Evolutionary conservation across 2,888 invertebrate species (phyloP).

Genomic region (Bibio marci): DNA sequence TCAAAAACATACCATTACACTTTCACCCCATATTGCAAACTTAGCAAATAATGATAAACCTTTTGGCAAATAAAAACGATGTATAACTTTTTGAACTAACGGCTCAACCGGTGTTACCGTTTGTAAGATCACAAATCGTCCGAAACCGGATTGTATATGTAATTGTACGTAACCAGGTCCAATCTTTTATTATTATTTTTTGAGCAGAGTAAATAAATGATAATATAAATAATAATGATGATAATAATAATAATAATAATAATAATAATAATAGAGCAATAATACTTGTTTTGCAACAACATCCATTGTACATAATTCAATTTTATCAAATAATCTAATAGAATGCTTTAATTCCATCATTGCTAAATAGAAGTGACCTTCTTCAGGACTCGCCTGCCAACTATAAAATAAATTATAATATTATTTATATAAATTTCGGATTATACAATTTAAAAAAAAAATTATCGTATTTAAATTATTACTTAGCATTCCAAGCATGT

Average conservation of each 20-base stretch:
- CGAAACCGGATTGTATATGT: slow-evolving; percentile 38
- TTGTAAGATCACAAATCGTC: slow-evolving; percentile 48
- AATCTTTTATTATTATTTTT: slow-evolving; percentile 25
- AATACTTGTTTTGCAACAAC: slow-evolving; percentile 49
- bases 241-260: not conserved
- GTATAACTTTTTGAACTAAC: slow-evolving; percentile 54
- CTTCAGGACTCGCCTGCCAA: slow-evolving; percentile 32
- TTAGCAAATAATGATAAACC: slow-evolving; percentile 44
- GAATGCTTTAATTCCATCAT: slow-evolving; percentile 43
- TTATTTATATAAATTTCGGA: slow-evolving; percentile 2
- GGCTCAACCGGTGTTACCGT: slow-evolving; percentile 66
- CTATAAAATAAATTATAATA: slow-evolving; percentile 11
- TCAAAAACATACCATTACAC: slow-evolving; percentile 37
- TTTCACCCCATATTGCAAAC: slow-evolving; percentile 49
- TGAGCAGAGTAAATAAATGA: not conserved
- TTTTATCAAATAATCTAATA: slow-evolving; percentile 39
- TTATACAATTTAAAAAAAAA: not conserved
- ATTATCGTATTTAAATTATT: slow-evolving; percentile 8
- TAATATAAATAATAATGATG: no score
- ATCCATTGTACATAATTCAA: slow-evolving; percentile 37
- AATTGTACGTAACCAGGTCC: slow-evolving; percentile 68
- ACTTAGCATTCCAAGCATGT: slow-evolving; percentile 39
- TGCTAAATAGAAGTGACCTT: slow-evolving; percentile 39
- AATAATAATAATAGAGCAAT: no score
- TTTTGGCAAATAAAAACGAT: slow-evolving; percentile 52